A percentile compares a stretch with the other conserved stretches of the same genome.
These are phyloP conservation scores for Knipowitschia caucasica DNA, from an alignment of 2,797 vertebrate genomes.

Conservation along the genomic window DNA sequence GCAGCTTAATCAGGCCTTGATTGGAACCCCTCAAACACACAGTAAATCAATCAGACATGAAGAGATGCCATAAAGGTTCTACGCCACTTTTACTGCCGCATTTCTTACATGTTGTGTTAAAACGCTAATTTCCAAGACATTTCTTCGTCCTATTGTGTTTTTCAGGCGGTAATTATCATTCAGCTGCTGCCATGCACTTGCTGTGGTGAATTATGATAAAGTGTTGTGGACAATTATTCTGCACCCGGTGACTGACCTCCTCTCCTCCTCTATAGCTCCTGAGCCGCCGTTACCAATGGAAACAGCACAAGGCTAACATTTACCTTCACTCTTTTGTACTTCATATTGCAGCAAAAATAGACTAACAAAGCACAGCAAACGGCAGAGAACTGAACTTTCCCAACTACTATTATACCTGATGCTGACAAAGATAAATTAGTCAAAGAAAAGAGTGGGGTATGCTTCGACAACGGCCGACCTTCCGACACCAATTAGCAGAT, in stretches of 20 bases:
- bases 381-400: slow-evolving; percentile 52
- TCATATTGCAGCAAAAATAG: slow-evolving; percentile 61
- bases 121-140: slow-evolving; percentile 3
- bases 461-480: slow-evolving; percentile 73
- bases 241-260: slow-evolving; percentile 55
- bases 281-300: slow-evolving; percentile 72
- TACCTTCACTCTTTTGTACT: slow-evolving; percentile 70
- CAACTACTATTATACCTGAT: slow-evolving; percentile 60
- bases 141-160: slow-evolving; percentile 26
- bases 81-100: slow-evolving; percentile 16
- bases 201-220: slow-evolving; percentile 56
- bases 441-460: slow-evolving; percentile 69
- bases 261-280: slow-evolving; percentile 51
- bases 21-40: slow-evolving; percentile 65
- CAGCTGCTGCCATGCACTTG: slow-evolving; percentile 32
- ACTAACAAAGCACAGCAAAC: slow-evolving; percentile 59
- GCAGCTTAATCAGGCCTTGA: slow-evolving; percentile 69
- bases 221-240: slow-evolving; percentile 56
- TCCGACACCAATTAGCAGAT: slow-evolving; percentile 79
- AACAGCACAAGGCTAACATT: slow-evolving; percentile 72
- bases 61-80: slow-evolving; percentile 53
- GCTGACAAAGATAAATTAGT: slow-evolving; percentile 78
- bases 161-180: slow-evolving; percentile 38
- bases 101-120: slow-evolving; percentile 6
- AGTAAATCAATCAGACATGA: slow-evolving; percentile 65